A percentile compares a stretch with the other conserved stretches of the same genome.
Evolutionary conservation across 2,113 vertebrate genomes (phyloP).

Genomic region (Spilogale gracilis): DNA sequence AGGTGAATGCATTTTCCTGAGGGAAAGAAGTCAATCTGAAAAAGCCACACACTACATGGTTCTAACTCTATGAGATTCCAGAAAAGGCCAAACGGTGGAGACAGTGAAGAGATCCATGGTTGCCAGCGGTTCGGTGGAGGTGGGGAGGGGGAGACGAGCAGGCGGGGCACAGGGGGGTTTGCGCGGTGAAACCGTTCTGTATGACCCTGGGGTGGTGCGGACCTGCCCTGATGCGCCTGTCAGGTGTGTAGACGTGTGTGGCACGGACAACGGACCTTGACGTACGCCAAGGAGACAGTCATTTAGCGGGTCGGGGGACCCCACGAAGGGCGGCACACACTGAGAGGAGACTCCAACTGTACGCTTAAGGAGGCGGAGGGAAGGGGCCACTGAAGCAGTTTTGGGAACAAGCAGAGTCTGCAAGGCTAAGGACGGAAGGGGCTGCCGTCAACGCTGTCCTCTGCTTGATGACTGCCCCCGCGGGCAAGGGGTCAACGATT

Average conservation of each 20-base stretch:
- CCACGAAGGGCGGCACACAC: neutral
- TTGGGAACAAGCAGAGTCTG: neutral
- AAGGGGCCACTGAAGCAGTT: neutral
- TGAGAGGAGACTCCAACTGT: neutral
- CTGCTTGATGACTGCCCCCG: fast-evolving
- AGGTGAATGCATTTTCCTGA: neutral
- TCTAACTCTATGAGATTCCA: neutral
- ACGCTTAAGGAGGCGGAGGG: neutral
- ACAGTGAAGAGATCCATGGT: fast-evolving
- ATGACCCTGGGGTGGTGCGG: fast-evolving
- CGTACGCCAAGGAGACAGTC: too few relatives aligned
- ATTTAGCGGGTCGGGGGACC: neutral
- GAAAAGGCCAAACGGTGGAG: neutral
- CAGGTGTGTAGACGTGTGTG: neutral
- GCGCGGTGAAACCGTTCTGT: neutral
- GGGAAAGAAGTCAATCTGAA: neutral
- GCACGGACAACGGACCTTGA: neutral
- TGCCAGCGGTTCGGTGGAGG: too few relatives aligned
- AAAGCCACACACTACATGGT: fast-evolving
- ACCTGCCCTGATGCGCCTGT: neutral
- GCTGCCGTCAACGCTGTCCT: neutral
- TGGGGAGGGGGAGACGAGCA: neutral
- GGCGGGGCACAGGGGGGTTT: neutral
- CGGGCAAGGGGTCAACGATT: neutral
- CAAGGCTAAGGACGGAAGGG: neutral